Evolutionary conservation across 2,797 vertebrate genomes (phyloP), one percentile per base, ranked within the genome.

Genomic region (Microctenopoma steveboyesi): DNA sequence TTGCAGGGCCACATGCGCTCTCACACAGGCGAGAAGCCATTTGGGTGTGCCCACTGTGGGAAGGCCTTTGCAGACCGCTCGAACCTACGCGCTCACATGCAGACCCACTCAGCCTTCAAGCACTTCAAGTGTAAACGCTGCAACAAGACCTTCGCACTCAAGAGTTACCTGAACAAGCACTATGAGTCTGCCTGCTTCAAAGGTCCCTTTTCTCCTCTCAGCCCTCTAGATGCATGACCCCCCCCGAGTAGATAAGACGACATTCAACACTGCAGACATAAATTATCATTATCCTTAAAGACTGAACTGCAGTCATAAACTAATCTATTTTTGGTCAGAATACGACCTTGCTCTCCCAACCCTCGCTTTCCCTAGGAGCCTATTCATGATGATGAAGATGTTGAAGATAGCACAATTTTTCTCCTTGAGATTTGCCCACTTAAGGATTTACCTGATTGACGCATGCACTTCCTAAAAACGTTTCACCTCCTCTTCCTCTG

Each of bases 151-250:
- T 98, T 98, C 87, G 96, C 97, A 9, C 96, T 98, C 91, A 98
- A 98, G 90, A 98, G 96, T 77, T 98, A 98, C 87, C 96, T 98
- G 93, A 98, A 98, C 94, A 98, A 98, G 95, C 97, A 98, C 94
- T 96, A 97, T 55, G 96, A 98, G 92, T 97, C 96, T 0, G 96
- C 96, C 78, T 97, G 96, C 92, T 97, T 97, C 93, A 98, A 97
- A 93, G 95, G 96, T 61, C 90, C 92, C 54, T 95, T 92, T 81
- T 95, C 94, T 30, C 94, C 95, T 27, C 85, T 94, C 37, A 87
- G 92, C 72, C 90, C 95, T 59, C 76, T 94, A 48, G 92, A 96
- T 84, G 93, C 94, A 90, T 96, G 93, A 95, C 93, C 90, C 87
- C 87, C 22, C 84, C 60, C 52, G 78, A 66, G 67, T 60, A 91